Evolutionary conservation across 2,888 invertebrate genomes (phyloP), one percentile per base, ranked within the genome.

Genomic region (Pheosia tremula): DNA sequence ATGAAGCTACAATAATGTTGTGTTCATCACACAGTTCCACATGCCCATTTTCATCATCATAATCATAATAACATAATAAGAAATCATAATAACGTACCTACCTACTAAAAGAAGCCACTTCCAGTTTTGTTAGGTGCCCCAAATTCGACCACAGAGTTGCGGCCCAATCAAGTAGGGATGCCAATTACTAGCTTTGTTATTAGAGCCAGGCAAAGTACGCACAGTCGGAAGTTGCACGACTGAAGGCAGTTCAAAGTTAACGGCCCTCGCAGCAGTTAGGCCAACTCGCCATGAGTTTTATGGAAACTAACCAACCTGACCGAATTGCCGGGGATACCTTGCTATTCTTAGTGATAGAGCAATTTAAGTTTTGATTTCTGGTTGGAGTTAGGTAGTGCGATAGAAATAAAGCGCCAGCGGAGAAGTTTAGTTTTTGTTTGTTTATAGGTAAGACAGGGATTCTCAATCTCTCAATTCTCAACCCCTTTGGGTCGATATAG

Each of bases 281-380:
- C 53, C 53, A 37, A 53, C 53, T 37, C 53, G 37, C 53, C 37
- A 37, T 37, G 37, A 53, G 53, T 53, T 53, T 53, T 53, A 53
- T 37, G 53, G 53, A 11, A 53, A 53, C 53, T 37, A 11, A 0
- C 36, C 53, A 10, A 53, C 53, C 53, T 53, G 53, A 37, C 53
- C 37, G 38, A 53, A 53, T 10, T 53, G 53, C 37, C 24, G 4
- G 53, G 53, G 37, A 37, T 53, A 11, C 50, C 53, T 37, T 53
- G 37, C 53, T 53, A 38, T 53, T 53, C 53, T 53, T 53, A 53
- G 37, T 36, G 10, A 37, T 5, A 37, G 11, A n/a, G 37, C 37
- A 53, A 53, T 53, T 37, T 37, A 53, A 53, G 53, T 53, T 53
- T 38, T 9, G 53, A 53, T 53, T 53, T 5, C 11, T 50, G 37